These are phyloP conservation scores for Mesocricetus auratus DNA, from an alignment of 2,113 vertebrate species.

Conservation along the genomic window DNA sequence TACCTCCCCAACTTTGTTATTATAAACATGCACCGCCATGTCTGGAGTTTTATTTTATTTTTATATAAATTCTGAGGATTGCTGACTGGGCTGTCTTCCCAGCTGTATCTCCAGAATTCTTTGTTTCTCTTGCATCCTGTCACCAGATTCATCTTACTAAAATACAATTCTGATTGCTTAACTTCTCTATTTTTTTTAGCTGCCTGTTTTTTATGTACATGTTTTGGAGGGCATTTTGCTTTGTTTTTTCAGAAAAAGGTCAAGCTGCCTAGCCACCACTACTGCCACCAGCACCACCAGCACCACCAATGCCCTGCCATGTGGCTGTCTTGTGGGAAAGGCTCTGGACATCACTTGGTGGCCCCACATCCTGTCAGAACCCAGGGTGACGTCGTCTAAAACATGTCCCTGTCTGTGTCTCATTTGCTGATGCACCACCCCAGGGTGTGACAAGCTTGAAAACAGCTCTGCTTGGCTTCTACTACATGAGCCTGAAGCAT, in stretches of 20 bases:
- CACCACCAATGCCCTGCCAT: background rate
- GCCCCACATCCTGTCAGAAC: background rate
- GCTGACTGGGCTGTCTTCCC: background rate
- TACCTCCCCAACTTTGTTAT: no score
- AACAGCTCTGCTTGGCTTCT: slow-evolving; percentile 18
- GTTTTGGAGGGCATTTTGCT: background rate
- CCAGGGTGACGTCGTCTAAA: background rate
- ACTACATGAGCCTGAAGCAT: background rate
- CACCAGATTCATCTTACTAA: background rate
- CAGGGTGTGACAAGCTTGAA: slow-evolving; percentile 45
- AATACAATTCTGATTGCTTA: background rate
- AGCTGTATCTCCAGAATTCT: background rate
- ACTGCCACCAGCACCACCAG: rapidly evolving
- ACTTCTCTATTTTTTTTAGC: background rate
- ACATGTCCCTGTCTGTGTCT: background rate
- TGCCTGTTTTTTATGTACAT: background rate
- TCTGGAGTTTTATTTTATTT: background rate
- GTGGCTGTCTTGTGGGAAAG: background rate
- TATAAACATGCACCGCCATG: no score
- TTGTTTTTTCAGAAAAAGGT: background rate
- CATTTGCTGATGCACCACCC: background rate
- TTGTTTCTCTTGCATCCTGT: no score
- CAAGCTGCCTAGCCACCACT: rapidly evolving
- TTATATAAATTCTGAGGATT: background rate
- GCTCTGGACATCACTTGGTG: background rate